Evolutionary conservation across 1,140 invertebrate genomes (phyloP).

Genomic region (Anoplolepis gracilipes): DNA sequence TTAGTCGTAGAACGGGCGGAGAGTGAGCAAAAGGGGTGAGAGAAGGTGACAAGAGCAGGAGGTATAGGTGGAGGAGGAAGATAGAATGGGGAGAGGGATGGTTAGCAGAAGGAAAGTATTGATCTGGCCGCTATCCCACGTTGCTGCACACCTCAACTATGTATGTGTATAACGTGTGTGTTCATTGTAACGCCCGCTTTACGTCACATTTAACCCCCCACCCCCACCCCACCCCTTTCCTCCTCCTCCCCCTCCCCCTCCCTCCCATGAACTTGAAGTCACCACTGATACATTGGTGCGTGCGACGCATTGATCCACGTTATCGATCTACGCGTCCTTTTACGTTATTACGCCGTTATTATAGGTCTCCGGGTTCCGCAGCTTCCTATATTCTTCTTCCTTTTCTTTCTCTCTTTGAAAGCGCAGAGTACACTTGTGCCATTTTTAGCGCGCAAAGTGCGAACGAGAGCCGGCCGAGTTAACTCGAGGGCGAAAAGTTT

Average conservation of each 20-base stretch:
- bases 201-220: conserved; percentile 32
- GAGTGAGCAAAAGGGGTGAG: conserved; percentile 51
- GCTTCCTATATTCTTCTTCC: neutral
- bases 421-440: neutral
- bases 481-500: neutral
- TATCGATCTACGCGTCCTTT: conserved; percentile 24
- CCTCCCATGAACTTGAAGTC: conserved; percentile 66
- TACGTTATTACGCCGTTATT: conserved; percentile 12
- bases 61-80: conserved; percentile 59
- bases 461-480: neutral
- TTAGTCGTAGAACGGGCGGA: conserved; percentile 52
- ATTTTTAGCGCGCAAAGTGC: conserved; percentile 15
- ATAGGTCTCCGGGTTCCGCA: conserved; percentile 5
- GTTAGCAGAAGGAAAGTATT: conserved; percentile 85
- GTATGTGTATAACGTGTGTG: conserved; percentile 49
- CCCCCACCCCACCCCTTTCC: conserved; percentile 5
- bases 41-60: conserved; percentile 49
- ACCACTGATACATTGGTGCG: conserved; percentile 15
- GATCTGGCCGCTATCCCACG: conserved; percentile 84
- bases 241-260: neutral
- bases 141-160: conserved; percentile 77
- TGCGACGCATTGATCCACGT: conserved; percentile 30
- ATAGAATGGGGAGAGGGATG: conserved; percentile 72
- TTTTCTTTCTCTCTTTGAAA: too few relatives aligned
- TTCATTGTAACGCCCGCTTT: conserved; percentile 67